Percentiles rank a stretch among this genome's conserved stretches.
Conservation (phyloP, 30 jellyfish, hydroid and myxozoan species). For the Hydractinia echinata region DNA sequence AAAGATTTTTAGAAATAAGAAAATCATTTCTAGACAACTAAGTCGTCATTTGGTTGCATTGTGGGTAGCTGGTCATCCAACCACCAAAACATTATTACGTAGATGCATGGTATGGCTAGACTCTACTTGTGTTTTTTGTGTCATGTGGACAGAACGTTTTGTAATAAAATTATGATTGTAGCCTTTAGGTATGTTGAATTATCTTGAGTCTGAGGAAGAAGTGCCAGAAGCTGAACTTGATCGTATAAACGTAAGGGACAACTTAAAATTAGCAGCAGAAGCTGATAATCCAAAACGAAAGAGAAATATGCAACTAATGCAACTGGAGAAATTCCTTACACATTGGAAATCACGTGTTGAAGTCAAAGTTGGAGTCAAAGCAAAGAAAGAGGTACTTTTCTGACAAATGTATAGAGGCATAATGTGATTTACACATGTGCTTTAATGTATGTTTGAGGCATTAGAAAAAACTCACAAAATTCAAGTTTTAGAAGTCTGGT, state of each 20-base stretch:
- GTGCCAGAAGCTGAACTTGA: conserved; percentile 87
- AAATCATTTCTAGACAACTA: conserved; percentile 53
- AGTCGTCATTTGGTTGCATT: conserved; percentile 94
- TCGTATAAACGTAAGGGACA: conserved; percentile 83
- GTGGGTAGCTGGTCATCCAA: conserved; percentile 95
- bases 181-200: conserved; percentile 92
- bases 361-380: conserved; percentile 71
- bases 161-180: conserved; percentile 1
- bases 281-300: conserved; percentile 26
- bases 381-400: conserved; percentile 52
- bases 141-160: not conserved
- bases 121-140: not conserved
- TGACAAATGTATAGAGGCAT: not conserved
- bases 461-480: not conserved
- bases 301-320: conserved; percentile 37
- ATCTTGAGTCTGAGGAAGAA: conserved; percentile 78
- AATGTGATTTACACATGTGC: not conserved
- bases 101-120: conserved; percentile 52
- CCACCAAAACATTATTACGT: conserved; percentile 69
- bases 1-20: not conserved
- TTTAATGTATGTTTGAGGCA: not conserved
- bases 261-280: conserved; percentile 75
- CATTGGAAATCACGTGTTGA: conserved; percentile 90
- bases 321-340: conserved; percentile 72
- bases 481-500: not conserved